A percentile compares a stretch with the other conserved stretches of the same genome.
These are phyloP conservation scores for Anabacerthia variegaticeps DNA, from an alignment of 2,797 vertebrate species.

Conservation along the genomic window DNA sequence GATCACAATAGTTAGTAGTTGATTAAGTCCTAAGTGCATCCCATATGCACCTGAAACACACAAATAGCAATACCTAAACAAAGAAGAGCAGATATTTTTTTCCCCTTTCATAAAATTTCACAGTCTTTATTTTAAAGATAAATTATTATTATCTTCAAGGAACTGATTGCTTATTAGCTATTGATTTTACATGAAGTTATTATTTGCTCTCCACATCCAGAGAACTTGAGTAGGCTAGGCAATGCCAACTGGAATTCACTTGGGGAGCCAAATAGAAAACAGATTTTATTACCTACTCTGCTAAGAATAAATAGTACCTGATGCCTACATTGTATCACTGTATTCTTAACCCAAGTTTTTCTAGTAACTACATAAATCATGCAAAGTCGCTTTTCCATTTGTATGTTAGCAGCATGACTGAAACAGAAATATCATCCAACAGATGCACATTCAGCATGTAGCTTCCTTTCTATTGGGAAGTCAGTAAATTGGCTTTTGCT, in stretches of 20 bases:
- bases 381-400: neutral
- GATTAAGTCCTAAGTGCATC: neutral
- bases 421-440: constrained; percentile 39
- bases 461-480: constrained; percentile 25
- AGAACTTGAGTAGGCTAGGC: neutral
- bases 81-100: neutral
- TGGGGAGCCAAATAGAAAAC: neutral
- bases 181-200: neutral
- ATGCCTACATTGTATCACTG: neutral
- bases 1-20: neutral
- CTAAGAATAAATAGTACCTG: neutral
- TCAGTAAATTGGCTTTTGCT: constrained; percentile 15
- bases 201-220: neutral
- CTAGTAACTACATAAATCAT: constrained; percentile 5
- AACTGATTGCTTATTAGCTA: neutral
- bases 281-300: neutral
- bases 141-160: neutral
- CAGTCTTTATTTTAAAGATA: neutral
- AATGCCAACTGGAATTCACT: neutral
- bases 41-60: neutral
- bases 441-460: constrained; percentile 37
- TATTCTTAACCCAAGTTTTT: neutral
- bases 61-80: neutral
- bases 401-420: neutral
- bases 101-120: neutral